Conservation (phyloP, 2,888 invertebrate genomes). For the Blera fallax region DNA sequence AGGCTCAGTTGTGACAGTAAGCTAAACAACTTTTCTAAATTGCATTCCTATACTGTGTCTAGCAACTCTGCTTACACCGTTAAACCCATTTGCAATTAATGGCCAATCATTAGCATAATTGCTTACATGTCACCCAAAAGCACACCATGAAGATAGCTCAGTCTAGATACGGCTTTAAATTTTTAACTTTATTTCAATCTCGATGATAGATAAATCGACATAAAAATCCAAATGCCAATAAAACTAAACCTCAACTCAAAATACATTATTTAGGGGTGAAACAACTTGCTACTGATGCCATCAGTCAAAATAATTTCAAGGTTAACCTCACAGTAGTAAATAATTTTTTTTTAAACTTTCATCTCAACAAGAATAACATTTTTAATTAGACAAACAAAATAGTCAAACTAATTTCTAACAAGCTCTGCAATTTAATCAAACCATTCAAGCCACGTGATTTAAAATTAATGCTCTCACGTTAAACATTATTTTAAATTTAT, state of each 20-base stretch:
- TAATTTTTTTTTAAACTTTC: not conserved
- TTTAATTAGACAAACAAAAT: not conserved
- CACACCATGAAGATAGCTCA: too few species aligned
- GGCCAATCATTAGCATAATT: too few species aligned
- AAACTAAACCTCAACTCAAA: not conserved
- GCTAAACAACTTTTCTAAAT: too few species aligned
- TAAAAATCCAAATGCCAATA: not conserved
- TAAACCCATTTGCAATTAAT: too few species aligned
- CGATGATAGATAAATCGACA: not conserved
- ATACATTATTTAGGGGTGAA: not conserved
- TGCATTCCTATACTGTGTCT: too few species aligned
- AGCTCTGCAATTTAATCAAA: not conserved
- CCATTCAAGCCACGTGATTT: not conserved
- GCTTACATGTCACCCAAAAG: too few species aligned
- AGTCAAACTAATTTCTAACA: not conserved
- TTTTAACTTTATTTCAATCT: not conserved
- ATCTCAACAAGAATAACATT: not conserved
- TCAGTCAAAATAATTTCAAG: not conserved
- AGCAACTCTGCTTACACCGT: not conserved
- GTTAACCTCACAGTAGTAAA: not conserved
- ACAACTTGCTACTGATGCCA: not conserved
- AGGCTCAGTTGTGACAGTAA: too few species aligned
- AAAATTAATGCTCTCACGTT: not conserved
- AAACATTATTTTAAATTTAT: not conserved
- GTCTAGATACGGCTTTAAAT: too few species aligned